A percentile compares a stretch with the other conserved stretches of the same genome.
Conservation (phyloP, 2,113 vertebrate genomes). For the Nothobranchius furzeri region DNA sequence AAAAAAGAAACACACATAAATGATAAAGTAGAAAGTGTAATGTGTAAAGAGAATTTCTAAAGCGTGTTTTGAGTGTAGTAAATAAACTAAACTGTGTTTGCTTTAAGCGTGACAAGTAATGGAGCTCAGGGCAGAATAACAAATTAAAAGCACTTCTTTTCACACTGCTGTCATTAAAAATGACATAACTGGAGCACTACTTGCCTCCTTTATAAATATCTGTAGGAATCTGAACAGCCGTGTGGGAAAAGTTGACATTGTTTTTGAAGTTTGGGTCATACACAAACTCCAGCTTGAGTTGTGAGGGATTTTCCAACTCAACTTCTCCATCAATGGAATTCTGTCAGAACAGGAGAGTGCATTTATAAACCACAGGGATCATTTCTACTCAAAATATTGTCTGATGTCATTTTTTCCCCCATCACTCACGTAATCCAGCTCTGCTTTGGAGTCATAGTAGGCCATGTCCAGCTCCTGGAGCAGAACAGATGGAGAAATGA, state of each 20-base stretch:
- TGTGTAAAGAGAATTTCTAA: too few species aligned
- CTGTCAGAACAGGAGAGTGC: conserved; percentile 22
- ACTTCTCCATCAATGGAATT: conserved; percentile 83
- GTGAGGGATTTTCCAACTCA: conserved; percentile 86
- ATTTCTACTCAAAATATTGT: neutral
- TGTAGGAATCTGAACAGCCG: conserved; percentile 97
- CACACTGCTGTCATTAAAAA: neutral
- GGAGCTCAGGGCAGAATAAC: neutral
- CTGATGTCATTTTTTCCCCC: conserved; percentile 16
- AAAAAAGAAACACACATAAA: too few species aligned
- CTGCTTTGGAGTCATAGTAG: conserved; percentile 96
- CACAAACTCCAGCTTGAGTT: conserved; percentile 92
- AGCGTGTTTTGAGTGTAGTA: neutral
- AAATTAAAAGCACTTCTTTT: neutral
- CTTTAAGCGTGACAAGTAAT: neutral
- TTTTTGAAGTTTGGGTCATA: conserved; percentile 97
- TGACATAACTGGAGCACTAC: conserved; percentile 46
- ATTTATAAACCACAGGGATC: neutral
- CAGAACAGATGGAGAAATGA: conserved; percentile 29
- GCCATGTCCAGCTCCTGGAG: conserved; percentile 90
- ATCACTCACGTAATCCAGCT: conserved; percentile 92
- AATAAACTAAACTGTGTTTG: too few species aligned
- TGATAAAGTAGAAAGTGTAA: too few species aligned
- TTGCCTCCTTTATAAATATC: conserved; percentile 99
- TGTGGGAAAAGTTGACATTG: conserved; percentile 96